Evolutionary conservation across 1,140 invertebrate genomes (phyloP).

Genomic region (Drosophila santomea): DNA sequence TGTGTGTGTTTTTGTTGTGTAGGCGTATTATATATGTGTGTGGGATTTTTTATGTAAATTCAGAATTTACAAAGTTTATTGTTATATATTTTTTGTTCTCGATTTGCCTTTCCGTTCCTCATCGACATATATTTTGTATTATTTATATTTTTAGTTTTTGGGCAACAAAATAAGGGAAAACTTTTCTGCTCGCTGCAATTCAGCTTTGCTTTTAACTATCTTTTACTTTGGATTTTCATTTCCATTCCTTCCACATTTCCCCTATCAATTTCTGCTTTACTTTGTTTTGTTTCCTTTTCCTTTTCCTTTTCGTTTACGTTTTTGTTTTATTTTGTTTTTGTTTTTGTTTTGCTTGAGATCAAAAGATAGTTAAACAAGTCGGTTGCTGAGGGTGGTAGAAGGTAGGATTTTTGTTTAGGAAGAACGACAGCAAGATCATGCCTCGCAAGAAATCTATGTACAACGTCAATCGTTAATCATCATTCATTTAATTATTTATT

Average conservation of each 20-base stretch:
- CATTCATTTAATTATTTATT: constrained; percentile 63
- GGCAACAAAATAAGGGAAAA: constrained; percentile 29
- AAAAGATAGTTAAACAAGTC: constrained; percentile 78
- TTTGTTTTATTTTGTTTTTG: constrained; percentile 16
- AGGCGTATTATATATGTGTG: constrained; percentile 10
- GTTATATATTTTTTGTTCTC: constrained; percentile 50
- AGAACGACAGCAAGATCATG: constrained; percentile 38
- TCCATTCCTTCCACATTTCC: constrained; percentile 21
- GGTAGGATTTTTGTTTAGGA: constrained; percentile 31
- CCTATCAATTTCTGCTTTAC: constrained; percentile 21
- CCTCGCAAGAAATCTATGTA: constrained; percentile 58
- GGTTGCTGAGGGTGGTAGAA: constrained; percentile 27
- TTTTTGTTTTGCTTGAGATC: constrained; percentile 69
- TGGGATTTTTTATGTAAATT: constrained; percentile 69
- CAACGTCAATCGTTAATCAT: constrained; percentile 27
- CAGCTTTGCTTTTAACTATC: constrained; percentile 64
- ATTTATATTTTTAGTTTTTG: not conserved
- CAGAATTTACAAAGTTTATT: constrained; percentile 80
- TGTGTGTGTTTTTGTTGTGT: constrained; percentile 14
- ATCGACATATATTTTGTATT: not conserved
- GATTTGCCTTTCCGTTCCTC: constrained; percentile 25
- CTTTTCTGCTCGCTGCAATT: constrained; percentile 23
- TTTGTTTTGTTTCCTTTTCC: constrained; percentile 19
- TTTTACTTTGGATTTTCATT: constrained; percentile 76
- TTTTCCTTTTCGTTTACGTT: constrained; percentile 29